Percentiles rank a stretch among this genome's conserved stretches.
Evolutionary conservation across 2,797 vertebrate species (phyloP).

Genomic region (Gila robusta): DNA sequence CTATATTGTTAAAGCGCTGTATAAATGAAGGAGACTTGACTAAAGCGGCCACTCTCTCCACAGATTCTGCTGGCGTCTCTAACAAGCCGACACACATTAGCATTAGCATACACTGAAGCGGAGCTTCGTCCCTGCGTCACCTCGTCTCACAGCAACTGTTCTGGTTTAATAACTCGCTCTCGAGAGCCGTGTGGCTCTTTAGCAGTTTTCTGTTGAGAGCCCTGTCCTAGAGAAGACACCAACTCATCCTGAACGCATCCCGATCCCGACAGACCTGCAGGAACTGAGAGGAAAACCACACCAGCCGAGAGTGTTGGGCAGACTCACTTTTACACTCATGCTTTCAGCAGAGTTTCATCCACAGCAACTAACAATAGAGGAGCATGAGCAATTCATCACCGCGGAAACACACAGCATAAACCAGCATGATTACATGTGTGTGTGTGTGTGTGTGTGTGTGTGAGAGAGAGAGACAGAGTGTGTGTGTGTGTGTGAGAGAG

Average conservation of each 20-base stretch:
- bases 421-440: too few species aligned
- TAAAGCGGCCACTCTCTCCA: background rate
- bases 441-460: too few species aligned
- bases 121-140: background rate
- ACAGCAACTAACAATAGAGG: too few species aligned
- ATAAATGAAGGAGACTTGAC: too few species aligned
- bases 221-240: background rate
- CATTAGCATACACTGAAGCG: background rate
- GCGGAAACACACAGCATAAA: too few species aligned
- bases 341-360: too few species aligned
- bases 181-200: background rate
- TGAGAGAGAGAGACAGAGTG: fast-evolving
- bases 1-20: too few species aligned
- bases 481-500: too few species aligned
- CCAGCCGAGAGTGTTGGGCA: too few species aligned
- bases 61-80: background rate
- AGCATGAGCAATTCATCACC: too few species aligned
- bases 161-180: background rate
- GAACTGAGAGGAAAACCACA: too few species aligned
- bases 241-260: background rate
- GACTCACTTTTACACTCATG: too few species aligned
- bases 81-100: background rate
- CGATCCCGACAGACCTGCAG: background rate
- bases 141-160: background rate
- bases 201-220: background rate